These are phyloP conservation scores for Chondrilla cf. caribensis DNA, from an alignment of 37 sponge, comb jelly and placozoan species.

Conservation along the genomic window DNA sequence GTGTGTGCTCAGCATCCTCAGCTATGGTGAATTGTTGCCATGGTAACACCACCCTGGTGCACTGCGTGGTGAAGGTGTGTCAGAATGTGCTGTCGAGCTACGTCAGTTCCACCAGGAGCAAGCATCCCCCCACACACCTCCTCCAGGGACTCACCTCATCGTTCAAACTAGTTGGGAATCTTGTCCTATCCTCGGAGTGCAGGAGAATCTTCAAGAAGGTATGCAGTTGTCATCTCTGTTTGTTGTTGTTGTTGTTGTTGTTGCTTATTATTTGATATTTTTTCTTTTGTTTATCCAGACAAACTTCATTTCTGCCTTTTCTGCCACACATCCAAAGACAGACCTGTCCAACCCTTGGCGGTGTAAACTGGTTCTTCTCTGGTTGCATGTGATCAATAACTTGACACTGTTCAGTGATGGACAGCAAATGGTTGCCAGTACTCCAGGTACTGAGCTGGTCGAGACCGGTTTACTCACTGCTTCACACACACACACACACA, in stretches of 20 bases:
- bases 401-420: conserved; percentile 73
- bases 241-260: background rate
- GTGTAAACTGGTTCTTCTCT: conserved; percentile 24
- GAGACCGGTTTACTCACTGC: background rate
- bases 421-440: conserved; percentile 44
- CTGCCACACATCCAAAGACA: conserved; percentile 27
- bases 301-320: conserved; percentile 29
- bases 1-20: background rate
- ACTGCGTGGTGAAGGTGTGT: conserved; percentile 38
- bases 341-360: conserved; percentile 15
- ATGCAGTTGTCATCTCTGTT: background rate
- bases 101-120: conserved; percentile 29
- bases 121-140: conserved; percentile 16
- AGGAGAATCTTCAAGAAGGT: conserved; percentile 75
- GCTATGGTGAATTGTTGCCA: conserved; percentile 18
- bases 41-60: conserved; percentile 27
- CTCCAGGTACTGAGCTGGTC: conserved; percentile 39
- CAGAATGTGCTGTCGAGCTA: conserved; percentile 20
- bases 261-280: background rate
- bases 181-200: conserved; percentile 55
- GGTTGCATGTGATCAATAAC: conserved; percentile 61
- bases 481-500: background rate
- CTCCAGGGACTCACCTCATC: conserved; percentile 25
- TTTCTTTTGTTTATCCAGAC: conserved; percentile 4
- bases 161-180: conserved; percentile 64